Evolutionary conservation across 2,888 invertebrate species (phyloP).

Genomic region (Drosophila nr. perissopoda): DNA sequence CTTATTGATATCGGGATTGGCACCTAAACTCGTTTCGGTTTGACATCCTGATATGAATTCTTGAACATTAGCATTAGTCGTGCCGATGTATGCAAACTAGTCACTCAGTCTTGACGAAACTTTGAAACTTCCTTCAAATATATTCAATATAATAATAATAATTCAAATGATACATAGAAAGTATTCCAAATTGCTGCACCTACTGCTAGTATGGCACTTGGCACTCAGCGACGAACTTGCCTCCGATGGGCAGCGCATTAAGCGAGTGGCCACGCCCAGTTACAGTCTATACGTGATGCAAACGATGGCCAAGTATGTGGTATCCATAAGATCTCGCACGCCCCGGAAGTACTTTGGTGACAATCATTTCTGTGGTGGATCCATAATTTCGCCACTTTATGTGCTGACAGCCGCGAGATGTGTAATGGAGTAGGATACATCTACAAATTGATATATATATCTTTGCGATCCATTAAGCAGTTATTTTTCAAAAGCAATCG

Average conservation of each 20-base stretch:
- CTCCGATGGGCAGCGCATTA: slow-evolving; percentile 19
- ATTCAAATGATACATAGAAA: neutral
- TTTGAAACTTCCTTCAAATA: neutral
- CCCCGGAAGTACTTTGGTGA: slow-evolving; percentile 56
- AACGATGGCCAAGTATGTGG: slow-evolving; percentile 43
- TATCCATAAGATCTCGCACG: slow-evolving; percentile 60
- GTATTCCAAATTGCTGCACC: neutral
- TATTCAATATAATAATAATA: neutral
- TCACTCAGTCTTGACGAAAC: neutral
- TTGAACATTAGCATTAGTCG: neutral
- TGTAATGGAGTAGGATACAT: slow-evolving; percentile 54
- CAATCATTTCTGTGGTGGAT: slow-evolving; percentile 65
- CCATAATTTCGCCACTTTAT: slow-evolving; percentile 41
- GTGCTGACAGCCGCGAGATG: slow-evolving; percentile 61
- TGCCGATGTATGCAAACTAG: neutral
- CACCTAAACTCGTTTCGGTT: too few species aligned
- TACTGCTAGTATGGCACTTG: slow-evolving; percentile 3
- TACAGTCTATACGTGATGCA: neutral
- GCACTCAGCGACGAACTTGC: neutral
- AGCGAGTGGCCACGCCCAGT: slow-evolving; percentile 47
- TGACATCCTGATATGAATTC: too few species aligned
- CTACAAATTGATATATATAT: neutral
- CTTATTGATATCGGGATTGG: neutral
- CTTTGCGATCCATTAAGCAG: neutral
- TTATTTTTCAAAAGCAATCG: slow-evolving; percentile 26